phyloP scores from a whole-genome alignment of 2,113 vertebrate genomes.

The Salvelinus namaycush region DNA sequence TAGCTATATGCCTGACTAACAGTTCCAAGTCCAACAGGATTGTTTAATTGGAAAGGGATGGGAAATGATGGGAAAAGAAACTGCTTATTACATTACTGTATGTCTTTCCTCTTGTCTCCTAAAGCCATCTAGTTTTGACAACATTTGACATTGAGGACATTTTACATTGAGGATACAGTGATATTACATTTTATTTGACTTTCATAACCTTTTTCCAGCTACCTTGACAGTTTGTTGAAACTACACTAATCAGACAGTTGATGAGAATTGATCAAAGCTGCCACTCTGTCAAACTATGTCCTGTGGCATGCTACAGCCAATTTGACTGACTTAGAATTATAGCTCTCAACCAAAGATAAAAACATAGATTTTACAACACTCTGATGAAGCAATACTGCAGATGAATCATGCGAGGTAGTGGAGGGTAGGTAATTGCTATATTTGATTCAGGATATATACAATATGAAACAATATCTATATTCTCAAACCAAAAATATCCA shows the following conservation, averaged over 20 bases:
- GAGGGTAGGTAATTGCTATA: not conserved
- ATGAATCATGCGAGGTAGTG: not conserved
- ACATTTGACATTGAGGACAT: conserved; percentile 5
- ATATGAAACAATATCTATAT: not conserved
- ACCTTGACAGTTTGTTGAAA: not conserved
- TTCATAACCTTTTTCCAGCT: not conserved
- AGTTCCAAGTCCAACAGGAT: no score
- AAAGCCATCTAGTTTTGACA: conserved; percentile 15
- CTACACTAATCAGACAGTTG: not conserved
- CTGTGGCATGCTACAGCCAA: not conserved
- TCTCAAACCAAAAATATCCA: not conserved
- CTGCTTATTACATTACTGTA: not conserved
- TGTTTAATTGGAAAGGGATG: no score
- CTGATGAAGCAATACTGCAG: not conserved
- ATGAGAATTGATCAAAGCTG: not conserved
- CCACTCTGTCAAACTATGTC: conserved; percentile 1
- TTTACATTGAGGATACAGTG: not conserved
- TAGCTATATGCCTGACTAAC: no score
- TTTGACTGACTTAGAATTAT: not conserved
- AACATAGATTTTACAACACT: not conserved
- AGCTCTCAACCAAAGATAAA: not conserved
- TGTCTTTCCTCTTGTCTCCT: conserved; percentile 5
- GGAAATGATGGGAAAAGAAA: no score
- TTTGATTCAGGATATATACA: not conserved
- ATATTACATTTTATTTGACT: conserved; percentile 25